phyloP scores from a whole-genome alignment of 2,888 invertebrate genomes.

The Epinotia bilunana region DNA sequence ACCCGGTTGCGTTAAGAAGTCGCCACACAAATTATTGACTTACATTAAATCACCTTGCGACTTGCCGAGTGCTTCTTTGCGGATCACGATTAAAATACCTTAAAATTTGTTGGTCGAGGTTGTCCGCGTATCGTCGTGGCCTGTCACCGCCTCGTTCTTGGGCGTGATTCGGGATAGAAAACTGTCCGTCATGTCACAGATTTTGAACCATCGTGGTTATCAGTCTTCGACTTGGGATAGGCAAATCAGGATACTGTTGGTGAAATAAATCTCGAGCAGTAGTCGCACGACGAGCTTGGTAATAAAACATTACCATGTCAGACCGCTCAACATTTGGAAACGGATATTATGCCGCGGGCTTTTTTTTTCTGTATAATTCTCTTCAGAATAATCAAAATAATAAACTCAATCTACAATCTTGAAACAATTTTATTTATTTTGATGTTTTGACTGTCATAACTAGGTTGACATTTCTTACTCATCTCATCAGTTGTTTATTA shows the following conservation, averaged over 20 bases:
- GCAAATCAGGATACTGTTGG: conserved; percentile 1
- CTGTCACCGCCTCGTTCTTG: neutral
- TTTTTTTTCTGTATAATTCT: neutral
- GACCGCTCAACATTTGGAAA: neutral
- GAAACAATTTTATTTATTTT: neutral
- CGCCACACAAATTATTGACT: too few species aligned
- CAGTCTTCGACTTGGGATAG: neutral
- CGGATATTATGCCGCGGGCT: neutral
- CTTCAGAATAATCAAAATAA: neutral
- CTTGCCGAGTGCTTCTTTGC: too few species aligned
- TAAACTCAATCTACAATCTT: neutral
- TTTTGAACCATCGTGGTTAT: neutral
- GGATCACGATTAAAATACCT: too few species aligned
- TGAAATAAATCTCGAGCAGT: conserved; percentile 1
- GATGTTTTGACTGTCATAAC: neutral
- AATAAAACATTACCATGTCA: conserved; percentile 6
- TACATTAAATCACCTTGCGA: too few species aligned
- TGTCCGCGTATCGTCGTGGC: too few species aligned
- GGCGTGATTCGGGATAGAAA: neutral
- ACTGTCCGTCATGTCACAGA: neutral
- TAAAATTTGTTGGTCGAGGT: too few species aligned
- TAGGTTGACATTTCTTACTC: neutral
- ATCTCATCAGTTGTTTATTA: neutral
- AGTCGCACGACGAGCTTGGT: conserved; percentile 4
- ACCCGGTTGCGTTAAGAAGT: too few species aligned